Evolutionary conservation across 2,797 vertebrate genomes (phyloP).

Genomic region (Oreochromis mossambicus): DNA sequence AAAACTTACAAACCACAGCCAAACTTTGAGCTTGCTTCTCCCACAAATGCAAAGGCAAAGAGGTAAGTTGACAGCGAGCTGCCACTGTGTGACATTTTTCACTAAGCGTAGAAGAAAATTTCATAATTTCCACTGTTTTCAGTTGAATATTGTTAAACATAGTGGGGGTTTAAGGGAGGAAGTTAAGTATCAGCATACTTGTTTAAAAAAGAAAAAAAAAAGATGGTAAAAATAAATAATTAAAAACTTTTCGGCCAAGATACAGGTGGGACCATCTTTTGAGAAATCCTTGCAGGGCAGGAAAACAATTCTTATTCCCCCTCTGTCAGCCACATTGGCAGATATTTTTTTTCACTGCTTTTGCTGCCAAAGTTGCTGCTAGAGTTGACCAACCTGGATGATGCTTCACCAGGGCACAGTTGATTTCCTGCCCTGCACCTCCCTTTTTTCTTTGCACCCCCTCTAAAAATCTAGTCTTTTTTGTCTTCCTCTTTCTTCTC

Average conservation of each 20-base stretch:
- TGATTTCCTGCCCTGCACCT: conserved; percentile 34
- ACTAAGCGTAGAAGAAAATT: background rate
- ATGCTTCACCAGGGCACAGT: conserved; percentile 7
- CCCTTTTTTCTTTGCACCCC: background rate
- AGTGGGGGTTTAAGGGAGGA: background rate
- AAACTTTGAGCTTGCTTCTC: background rate
- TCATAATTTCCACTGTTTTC: background rate
- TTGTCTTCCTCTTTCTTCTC: conserved; percentile 98
- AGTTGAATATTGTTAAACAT: background rate
- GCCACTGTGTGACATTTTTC: background rate
- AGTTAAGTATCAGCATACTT: background rate
- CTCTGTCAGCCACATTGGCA: conserved; percentile 36
- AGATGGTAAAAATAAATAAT: background rate
- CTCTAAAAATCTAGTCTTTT: conserved; percentile 67
- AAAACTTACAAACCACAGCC: background rate
- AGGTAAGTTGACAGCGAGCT: conserved; percentile 5
- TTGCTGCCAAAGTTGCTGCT: conserved; percentile 28
- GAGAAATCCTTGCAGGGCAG: conserved; percentile 33
- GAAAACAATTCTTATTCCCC: conserved; percentile 21
- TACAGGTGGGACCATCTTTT: conserved; percentile 48
- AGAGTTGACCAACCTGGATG: background rate
- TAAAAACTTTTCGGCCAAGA: conserved; percentile 2
- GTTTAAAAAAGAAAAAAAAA: background rate
- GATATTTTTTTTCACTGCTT: background rate
- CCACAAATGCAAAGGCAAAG: background rate